A percentile compares a stretch with the other conserved stretches of the same genome.
These are phyloP conservation scores for Bolinopsis microptera DNA, from an alignment of 37 sponge, comb jelly and placozoan species.

Conservation along the genomic window DNA sequence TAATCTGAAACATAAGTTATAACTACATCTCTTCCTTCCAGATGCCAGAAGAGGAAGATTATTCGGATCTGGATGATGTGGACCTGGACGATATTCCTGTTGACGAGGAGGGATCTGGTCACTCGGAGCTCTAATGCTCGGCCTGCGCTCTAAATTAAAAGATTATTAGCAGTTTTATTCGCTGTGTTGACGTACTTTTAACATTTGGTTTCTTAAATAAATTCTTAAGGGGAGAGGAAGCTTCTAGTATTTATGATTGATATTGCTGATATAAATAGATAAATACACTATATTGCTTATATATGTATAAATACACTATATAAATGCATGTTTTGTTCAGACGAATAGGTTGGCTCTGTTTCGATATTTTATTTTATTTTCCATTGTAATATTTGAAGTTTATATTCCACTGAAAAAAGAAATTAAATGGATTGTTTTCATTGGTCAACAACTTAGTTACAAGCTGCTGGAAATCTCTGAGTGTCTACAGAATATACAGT, in stretches of 20 bases:
- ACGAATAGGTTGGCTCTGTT: background rate
- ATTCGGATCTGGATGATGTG: conserved; percentile 81
- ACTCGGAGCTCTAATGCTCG: background rate
- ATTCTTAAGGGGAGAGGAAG: background rate
- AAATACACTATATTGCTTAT: no score
- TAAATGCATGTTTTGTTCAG: background rate
- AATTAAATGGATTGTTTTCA: background rate
- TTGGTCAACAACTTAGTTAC: no score
- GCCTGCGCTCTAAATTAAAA: no score
- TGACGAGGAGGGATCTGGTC: background rate
- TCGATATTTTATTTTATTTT: background rate
- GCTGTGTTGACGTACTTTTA: background rate
- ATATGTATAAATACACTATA: no score
- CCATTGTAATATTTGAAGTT: background rate
- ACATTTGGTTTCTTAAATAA: no score
- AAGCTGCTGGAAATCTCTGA: no score
- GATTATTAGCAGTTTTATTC: background rate
- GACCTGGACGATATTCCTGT: conserved; percentile 73
- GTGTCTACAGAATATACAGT: no score
- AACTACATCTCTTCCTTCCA: conserved; percentile 37
- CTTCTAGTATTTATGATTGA: background rate
- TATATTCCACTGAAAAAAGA: background rate
- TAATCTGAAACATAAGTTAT: background rate
- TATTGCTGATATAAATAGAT: background rate
- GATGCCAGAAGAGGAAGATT: conserved; percentile 86